Conservation (phyloP, 1,140 invertebrate species). For the Drosophila funebris region DNA sequence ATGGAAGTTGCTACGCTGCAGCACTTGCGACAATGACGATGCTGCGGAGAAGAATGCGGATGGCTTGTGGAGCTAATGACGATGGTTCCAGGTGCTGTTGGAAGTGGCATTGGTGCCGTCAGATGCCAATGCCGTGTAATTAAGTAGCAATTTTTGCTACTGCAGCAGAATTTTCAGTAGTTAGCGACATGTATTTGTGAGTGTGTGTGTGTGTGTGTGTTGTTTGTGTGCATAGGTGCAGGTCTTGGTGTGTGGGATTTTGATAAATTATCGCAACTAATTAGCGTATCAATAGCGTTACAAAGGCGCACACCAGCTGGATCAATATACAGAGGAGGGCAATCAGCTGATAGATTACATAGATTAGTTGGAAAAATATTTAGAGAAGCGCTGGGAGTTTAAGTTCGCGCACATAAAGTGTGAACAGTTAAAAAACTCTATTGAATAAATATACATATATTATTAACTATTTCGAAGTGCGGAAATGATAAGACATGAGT, state of each 20-base stretch:
- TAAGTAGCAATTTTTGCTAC: slow-evolving; percentile 78
- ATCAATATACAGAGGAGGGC: not conserved
- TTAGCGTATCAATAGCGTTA: slow-evolving; percentile 74
- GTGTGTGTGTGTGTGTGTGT: slow-evolving; percentile 6
- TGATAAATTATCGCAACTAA: slow-evolving; percentile 75
- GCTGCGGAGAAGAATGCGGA: slow-evolving; percentile 37
- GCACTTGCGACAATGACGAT: slow-evolving; percentile 74
- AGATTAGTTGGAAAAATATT: slow-evolving; percentile 29
- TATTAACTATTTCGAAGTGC: too few species aligned
- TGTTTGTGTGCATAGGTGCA: not conserved
- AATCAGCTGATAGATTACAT: slow-evolving; percentile 18
- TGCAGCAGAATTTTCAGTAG: slow-evolving; percentile 73
- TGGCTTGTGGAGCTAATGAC: slow-evolving; percentile 12
- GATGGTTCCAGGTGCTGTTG: not conserved
- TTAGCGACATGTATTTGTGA: slow-evolving; percentile 34
- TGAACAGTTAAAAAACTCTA: not conserved
- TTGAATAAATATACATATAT: too few species aligned
- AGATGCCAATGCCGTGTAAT: slow-evolving; percentile 60
- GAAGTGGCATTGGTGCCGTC: slow-evolving; percentile 8
- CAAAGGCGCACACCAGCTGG: slow-evolving; percentile 31
- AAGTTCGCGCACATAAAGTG: not conserved
- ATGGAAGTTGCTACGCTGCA: slow-evolving; percentile 40
- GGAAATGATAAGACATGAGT: too few species aligned
- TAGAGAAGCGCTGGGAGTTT: not conserved
- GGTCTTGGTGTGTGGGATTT: slow-evolving; percentile 11